These are phyloP conservation scores for Blastomussa wellsi DNA, from an alignment of 92 coral and sea anemone genomes.

Conservation along the genomic window DNA sequence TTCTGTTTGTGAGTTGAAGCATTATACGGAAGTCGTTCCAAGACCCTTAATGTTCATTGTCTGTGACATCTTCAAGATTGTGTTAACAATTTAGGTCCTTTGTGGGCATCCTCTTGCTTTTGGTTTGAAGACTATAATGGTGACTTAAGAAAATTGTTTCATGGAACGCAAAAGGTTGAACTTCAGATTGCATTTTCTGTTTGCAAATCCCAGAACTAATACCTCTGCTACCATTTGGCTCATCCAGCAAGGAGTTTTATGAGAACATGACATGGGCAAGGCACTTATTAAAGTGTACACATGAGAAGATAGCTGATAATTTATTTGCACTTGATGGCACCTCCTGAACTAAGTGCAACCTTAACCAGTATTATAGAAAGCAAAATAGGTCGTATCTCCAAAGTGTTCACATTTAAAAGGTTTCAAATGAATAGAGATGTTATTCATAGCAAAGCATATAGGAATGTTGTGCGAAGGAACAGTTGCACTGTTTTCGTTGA, in stretches of 20 bases:
- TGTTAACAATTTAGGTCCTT: conserved; percentile 64
- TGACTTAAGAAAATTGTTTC: conserved; percentile 62
- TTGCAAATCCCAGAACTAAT: conserved; percentile 66
- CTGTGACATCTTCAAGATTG: conserved; percentile 68
- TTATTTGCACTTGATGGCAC: conserved; percentile 64
- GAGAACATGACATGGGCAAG: conserved; percentile 49
- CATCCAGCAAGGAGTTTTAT: conserved; percentile 62
- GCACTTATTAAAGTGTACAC: conserved; percentile 49
- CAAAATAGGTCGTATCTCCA: conserved; percentile 39
- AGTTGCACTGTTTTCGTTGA: conserved; percentile 56
- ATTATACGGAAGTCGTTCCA: conserved; percentile 62
- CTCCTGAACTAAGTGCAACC: conserved; percentile 41
- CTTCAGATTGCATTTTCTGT: conserved; percentile 68
- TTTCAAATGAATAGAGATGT: conserved; percentile 58
- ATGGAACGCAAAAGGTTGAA: conserved; percentile 76
- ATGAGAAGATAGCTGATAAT: conserved; percentile 47
- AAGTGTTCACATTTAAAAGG: conserved; percentile 46
- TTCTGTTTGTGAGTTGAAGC: conserved; percentile 69
- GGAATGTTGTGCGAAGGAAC: conserved; percentile 51
- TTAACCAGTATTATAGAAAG: conserved; percentile 35
- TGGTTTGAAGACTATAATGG: conserved; percentile 81
- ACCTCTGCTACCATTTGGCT: conserved; percentile 57
- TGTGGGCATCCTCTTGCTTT: conserved; percentile 77
- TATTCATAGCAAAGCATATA: conserved; percentile 58
- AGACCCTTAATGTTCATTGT: conserved; percentile 66